A percentile compares a stretch with the other conserved stretches of the same genome.
Evolutionary conservation across 2,113 vertebrate species (phyloP).

Genomic region (Phalacrocorax carbo): DNA sequence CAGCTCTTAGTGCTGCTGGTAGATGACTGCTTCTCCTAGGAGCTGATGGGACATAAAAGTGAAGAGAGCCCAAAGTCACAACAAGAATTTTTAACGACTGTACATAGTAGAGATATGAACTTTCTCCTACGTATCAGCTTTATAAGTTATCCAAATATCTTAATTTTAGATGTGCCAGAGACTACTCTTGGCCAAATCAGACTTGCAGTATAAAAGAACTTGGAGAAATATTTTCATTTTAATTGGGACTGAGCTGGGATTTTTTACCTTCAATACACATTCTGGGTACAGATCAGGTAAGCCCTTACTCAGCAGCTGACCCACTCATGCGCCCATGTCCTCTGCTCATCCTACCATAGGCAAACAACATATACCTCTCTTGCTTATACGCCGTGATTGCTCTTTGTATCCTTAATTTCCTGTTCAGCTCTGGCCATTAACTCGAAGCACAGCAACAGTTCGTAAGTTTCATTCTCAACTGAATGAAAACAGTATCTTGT

Average conservation of each 20-base stretch:
- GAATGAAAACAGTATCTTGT: neutral
- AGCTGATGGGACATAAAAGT: neutral
- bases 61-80: neutral
- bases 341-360: neutral
- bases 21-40: neutral
- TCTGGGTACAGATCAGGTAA: neutral
- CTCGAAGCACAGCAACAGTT: neutral
- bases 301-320: neutral
- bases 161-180: neutral
- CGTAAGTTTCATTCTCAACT: neutral
- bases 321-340: neutral
- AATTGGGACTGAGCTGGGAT: neutral
- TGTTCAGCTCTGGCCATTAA: neutral
- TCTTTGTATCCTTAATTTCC: neutral
- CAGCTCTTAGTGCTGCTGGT: neutral
- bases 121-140: neutral
- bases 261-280: neutral
- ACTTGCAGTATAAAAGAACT: neutral
- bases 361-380: neutral
- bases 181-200: neutral
- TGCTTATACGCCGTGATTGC: neutral
- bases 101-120: neutral
- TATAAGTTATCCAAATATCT: neutral
- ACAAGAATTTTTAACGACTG: neutral
- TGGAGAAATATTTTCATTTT: neutral